Evolutionary conservation across 2,888 invertebrate species (phyloP), one percentile per base, ranked within the genome.

Genomic region (Eretmocerus hayati): DNA sequence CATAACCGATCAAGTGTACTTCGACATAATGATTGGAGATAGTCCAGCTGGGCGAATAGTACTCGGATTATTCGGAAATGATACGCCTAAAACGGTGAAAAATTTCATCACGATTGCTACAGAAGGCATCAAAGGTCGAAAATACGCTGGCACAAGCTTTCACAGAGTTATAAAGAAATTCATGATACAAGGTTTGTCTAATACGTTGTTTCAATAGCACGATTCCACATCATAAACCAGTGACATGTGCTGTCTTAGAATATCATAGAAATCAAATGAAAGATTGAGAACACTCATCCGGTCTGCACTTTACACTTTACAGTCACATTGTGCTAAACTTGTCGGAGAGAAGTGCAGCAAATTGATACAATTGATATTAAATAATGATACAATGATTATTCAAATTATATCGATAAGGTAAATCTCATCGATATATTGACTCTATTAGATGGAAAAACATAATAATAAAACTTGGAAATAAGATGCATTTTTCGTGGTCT

Each of bases 161-260:
- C 90, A 90, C 72, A 79, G 92, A 15, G 84, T 94, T 48, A 85
- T 95, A 57, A 83, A 85, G 67, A 81, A 88, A 57, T 93, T 94
- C 69, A 89, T 94, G 83, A 83, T 95, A 60, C 93, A 94, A 81
- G 93, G 90, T 88, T 54, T 15, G 22, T n/a, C n/a, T 6, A 13
- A 5, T 18, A 35, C 4, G 39, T 15, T 13, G 23, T 22, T 2
- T 6, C 9, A 30, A 4, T 18, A 13, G 23, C 15, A 2, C 19
- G n/a, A 18, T 15, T 37, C 20, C n/a, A 19, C 19, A 20, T 3
- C 13, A 11, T 20, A 2, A 5, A 9, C 19, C 5, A n/a, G 39
- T 26, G 19, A n/a, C n/a, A n/a, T n/a, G n/a, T n/a, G n/a, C n/a
- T n/a, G n/a, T n/a, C n/a, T n/a, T n/a, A n/a, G n/a, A n/a, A n/a